phyloP scores from a whole-genome alignment of 2,113 vertebrate genomes.

The Crotalus helleri region DNA sequence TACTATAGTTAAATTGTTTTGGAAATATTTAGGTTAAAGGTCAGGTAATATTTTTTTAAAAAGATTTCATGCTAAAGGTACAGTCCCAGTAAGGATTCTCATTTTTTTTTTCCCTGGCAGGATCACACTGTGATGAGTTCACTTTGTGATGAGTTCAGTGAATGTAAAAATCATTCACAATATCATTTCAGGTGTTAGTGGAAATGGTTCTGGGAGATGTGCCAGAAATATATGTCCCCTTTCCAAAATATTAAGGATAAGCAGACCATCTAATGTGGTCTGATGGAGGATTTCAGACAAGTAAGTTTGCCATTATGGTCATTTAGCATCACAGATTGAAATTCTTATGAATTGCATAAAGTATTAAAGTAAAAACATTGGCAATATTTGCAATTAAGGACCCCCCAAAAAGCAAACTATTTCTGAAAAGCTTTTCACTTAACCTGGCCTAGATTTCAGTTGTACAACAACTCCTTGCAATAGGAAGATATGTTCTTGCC shows the following conservation, averaged over 20 bases:
- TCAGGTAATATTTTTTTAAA: neutral
- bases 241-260: neutral
- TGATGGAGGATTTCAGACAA: neutral
- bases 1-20: neutral
- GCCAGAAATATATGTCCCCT: neutral
- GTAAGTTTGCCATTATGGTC: neutral
- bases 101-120: neutral
- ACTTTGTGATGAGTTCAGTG: neutral
- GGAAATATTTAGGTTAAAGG: neutral
- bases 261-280: neutral
- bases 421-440: neutral
- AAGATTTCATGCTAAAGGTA: neutral
- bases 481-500: conserved; percentile 7
- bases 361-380: neutral
- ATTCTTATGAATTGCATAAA: neutral
- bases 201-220: neutral
- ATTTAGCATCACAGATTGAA: neutral
- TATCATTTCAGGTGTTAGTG: neutral
- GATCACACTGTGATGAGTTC: neutral
- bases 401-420: neutral
- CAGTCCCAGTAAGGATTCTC: neutral
- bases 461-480: neutral
- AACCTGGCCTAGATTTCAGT: neutral
- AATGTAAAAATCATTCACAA: neutral
- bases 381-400: neutral